Evolutionary conservation across 1,140 invertebrate species (phyloP), one percentile per base, ranked within the genome.

Genomic region (Drosophila jambulina): DNA sequence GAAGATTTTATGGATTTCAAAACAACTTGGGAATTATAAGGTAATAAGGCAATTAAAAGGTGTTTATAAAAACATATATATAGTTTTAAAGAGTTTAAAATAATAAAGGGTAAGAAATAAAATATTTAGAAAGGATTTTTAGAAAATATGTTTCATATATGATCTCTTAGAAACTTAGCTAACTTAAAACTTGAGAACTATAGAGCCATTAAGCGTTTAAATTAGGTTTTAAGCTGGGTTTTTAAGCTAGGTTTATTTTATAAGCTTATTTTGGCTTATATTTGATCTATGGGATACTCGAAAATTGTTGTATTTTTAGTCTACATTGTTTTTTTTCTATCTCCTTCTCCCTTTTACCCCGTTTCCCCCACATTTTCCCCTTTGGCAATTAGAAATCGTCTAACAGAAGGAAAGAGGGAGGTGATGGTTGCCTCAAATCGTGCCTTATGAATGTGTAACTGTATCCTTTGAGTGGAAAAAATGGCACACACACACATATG

Each of bases 361-460:
- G 1, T 17, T 17, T 27, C 4, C 32, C 19, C 15, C 7, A 25
- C 2, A 34, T 53, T 53, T 34, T n/a, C 9, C 48, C 69, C 56
- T 48, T 29, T 71, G 61, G 74, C 84, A 87, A 88, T 88, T 87
- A 83, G 80, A 80, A 80, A 71, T 70, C 27, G 51, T 83, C 77
- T 75, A 32, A 32, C 10, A 29, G 6, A 13, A 4, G 6, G n/a
- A 2, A 10, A 6, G 19, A 5, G 2, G 53, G 13, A 19, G 48
- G 10, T 2, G 21, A 17, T 23, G 15, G 10, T 21, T 19, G 32
- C 9, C 10, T 10, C 4, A 56, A 36, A 56, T 48, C 4, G 36
- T 49, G 75, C 48, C 46, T 64, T 64, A 43, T 62, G 45, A 61
- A 48, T 65, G 45, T 78, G 69, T 72, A 71, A 72, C 54, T 79